phyloP scores from a whole-genome alignment of 2,113 vertebrate species.

The Chionis minor region DNA sequence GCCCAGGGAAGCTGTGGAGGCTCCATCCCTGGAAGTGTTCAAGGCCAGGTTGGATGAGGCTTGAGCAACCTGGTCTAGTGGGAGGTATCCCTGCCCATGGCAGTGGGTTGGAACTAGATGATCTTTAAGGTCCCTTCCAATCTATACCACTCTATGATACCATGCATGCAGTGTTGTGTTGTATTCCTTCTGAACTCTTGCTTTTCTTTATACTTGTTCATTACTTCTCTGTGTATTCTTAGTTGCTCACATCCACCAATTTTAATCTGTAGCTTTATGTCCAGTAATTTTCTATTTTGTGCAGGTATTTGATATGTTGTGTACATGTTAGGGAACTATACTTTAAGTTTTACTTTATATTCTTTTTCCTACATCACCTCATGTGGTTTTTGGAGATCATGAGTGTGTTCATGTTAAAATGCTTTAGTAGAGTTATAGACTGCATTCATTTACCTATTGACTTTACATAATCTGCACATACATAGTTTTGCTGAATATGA shows the following conservation, averaged over 20 bases:
- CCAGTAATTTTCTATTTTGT: neutral
- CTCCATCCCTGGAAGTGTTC: too few species aligned
- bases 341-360: neutral
- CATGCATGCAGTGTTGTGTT: neutral
- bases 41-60: too few species aligned
- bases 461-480: neutral
- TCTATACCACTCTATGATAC: neutral
- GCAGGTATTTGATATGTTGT: neutral
- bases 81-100: too few species aligned
- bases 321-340: neutral
- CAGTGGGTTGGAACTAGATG: too few species aligned
- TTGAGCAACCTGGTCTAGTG: too few species aligned
- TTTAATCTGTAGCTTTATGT: neutral
- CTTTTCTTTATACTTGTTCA: neutral
- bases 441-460: neutral
- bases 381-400: neutral
- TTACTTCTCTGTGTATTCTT: neutral
- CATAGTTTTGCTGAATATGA: neutral
- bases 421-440: neutral
- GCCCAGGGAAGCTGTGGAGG: too few species aligned
- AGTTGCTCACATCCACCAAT: neutral
- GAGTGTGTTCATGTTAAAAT: neutral
- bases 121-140: too few species aligned
- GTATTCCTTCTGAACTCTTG: neutral
- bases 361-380: neutral